Conservation (phyloP, 1,140 invertebrate species). For the Dreissena rostriformis region DNA sequence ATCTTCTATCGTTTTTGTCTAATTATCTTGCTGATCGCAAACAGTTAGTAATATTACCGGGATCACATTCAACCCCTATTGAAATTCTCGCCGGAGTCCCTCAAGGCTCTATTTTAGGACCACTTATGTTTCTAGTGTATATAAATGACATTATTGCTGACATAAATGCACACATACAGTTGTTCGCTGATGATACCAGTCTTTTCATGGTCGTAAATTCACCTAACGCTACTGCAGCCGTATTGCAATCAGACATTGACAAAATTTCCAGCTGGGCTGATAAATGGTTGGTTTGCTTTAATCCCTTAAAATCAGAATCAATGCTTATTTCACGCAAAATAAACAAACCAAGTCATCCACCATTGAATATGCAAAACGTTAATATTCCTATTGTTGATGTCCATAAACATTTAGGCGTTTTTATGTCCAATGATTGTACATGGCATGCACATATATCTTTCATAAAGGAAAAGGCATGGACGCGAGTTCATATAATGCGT, state of each 20-base stretch:
- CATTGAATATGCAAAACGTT: not conserved
- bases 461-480: too few species aligned
- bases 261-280: constrained; percentile 18
- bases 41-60: too few species aligned
- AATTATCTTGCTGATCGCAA: too few species aligned
- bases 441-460: too few species aligned
- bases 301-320: constrained; percentile 35
- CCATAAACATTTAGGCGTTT: too few species aligned
- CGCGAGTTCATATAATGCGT: too few species aligned
- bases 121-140: constrained; percentile 43
- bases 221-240: not conserved
- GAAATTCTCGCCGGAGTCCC: constrained; percentile 9
- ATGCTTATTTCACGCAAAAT: constrained; percentile 31
- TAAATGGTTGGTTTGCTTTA: constrained; percentile 43
- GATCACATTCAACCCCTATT: too few species aligned
- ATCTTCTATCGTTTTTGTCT: too few species aligned
- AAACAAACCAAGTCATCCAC: not conserved
- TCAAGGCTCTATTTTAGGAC: constrained; percentile 27
- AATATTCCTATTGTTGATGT: not conserved
- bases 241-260: constrained; percentile 11
- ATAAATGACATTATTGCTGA: constrained; percentile 45
- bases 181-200: constrained; percentile 53
- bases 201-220: constrained; percentile 19
- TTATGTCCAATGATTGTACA: too few species aligned
- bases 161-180: constrained; percentile 1